phyloP scores from a whole-genome alignment of 2,113 vertebrate species.

The Leptodactylus fuscus region DNA sequence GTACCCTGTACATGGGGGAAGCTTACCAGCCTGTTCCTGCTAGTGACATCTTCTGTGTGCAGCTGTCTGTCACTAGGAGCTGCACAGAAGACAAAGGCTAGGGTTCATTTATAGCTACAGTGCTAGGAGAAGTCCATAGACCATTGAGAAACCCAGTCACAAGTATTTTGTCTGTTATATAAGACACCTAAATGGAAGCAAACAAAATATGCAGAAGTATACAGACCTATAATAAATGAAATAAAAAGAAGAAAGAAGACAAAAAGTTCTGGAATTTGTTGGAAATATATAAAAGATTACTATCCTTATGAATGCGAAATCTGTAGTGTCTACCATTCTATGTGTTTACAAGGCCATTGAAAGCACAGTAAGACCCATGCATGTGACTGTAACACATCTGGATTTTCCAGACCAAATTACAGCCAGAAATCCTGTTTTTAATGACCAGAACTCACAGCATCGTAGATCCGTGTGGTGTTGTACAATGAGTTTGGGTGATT shows the following conservation, averaged over 20 bases:
- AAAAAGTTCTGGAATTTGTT: too few species aligned
- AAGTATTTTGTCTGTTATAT: not conserved
- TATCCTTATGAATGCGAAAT: not conserved
- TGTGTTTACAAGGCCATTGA: not conserved
- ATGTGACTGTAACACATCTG: too few species aligned
- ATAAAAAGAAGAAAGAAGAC: too few species aligned
- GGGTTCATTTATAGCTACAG: constrained; percentile 65
- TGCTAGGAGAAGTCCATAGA: not conserved
- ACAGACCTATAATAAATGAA: not conserved
- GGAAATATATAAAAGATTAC: too few species aligned
- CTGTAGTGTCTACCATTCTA: not conserved
- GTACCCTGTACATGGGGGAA: constrained; percentile 65
- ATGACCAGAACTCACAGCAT: too few species aligned
- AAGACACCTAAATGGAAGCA: too few species aligned
- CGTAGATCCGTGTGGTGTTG: too few species aligned
- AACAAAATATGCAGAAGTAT: not conserved
- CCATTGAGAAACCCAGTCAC: not conserved
- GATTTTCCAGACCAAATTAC: too few species aligned
- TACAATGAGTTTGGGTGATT: too few species aligned
- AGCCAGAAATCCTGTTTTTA: too few species aligned
- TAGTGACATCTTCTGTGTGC: constrained; percentile 80
- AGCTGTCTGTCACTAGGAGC: constrained; percentile 84
- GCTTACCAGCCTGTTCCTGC: constrained; percentile 75
- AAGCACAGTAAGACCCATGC: not conserved
- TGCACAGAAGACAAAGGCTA: constrained; percentile 74